These are phyloP conservation scores for Drosophila pegasa DNA, from an alignment of 2,888 invertebrate species.

Conservation along the genomic window DNA sequence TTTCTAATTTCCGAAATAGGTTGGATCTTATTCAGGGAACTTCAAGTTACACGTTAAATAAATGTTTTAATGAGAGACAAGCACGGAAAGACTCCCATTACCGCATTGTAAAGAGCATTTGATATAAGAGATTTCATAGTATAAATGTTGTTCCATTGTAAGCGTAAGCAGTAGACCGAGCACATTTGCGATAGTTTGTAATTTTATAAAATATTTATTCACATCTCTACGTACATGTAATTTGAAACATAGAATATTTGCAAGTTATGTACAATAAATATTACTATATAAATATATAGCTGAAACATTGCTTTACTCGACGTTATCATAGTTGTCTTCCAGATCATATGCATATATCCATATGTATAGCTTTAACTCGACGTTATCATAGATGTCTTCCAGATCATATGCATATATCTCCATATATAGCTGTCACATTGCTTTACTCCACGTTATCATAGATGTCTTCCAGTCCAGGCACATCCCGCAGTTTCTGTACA, in stretches of 20 bases:
- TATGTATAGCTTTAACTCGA: slow-evolving; percentile 49
- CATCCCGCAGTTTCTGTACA: slow-evolving; percentile 86
- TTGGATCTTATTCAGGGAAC: slow-evolving; percentile 14
- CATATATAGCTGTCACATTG: slow-evolving; percentile 14
- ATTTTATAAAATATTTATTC: slow-evolving; percentile 37
- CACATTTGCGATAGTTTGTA: slow-evolving; percentile 34
- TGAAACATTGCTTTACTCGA: slow-evolving; percentile 43
- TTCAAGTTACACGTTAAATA: slow-evolving; percentile 1
- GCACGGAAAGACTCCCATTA: slow-evolving; percentile 7
- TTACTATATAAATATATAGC: slow-evolving; percentile 7
- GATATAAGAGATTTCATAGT: slow-evolving; percentile 43
- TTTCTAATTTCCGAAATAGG: slow-evolving; percentile 12
- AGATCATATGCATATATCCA: slow-evolving; percentile 86
- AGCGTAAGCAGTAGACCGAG: slow-evolving; percentile 40
- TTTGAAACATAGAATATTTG: slow-evolving; percentile 41
- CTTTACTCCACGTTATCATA: slow-evolving; percentile 86
- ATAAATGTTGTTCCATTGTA: slow-evolving; percentile 51
- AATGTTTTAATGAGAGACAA: slow-evolving; percentile 9
- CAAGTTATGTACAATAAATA: slow-evolving; percentile 40
- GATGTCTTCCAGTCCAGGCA: slow-evolving; percentile 87
- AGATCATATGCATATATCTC: slow-evolving; percentile 86
- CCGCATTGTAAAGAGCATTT: slow-evolving; percentile 54
- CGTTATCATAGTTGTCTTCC: slow-evolving; percentile 87
- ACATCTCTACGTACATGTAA: slow-evolving; percentile 28
- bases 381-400: slow-evolving; percentile 87